Evolutionary conservation across 2,797 vertebrate genomes (phyloP).

Genomic region (Halcyon smyrnensis): DNA sequence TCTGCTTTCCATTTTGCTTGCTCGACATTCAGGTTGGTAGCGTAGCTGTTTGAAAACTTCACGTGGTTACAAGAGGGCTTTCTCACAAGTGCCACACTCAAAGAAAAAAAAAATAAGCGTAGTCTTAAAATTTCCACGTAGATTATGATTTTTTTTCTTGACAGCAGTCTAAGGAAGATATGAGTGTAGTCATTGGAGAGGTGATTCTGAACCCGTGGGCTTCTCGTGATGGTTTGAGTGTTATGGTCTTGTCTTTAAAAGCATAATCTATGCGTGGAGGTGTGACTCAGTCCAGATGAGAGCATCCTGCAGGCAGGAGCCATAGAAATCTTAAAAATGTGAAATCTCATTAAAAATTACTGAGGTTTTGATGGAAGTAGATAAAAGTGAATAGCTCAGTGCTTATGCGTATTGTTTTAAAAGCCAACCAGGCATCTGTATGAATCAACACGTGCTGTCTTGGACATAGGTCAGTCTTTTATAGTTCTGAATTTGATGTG

Average conservation of each 20-base stretch:
- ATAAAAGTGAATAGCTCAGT: background rate
- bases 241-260: background rate
- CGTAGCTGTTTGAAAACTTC: background rate
- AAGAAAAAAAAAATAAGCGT: background rate
- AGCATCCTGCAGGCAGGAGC: conserved; percentile 17
- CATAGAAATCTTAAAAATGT: background rate
- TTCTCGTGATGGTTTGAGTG: background rate
- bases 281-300: background rate
- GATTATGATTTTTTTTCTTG: background rate
- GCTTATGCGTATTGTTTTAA: background rate
- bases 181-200: background rate
- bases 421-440: background rate
- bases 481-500: background rate
- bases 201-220: background rate
- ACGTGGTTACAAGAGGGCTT: background rate
- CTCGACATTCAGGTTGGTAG: background rate
- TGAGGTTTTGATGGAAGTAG: conserved; percentile 25
- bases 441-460: background rate
- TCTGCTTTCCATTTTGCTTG: background rate
- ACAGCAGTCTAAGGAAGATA: background rate
- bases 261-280: background rate
- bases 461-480: background rate
- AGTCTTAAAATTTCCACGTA: background rate
- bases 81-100: background rate
- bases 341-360: conserved; percentile 25